Evolutionary conservation across 2,797 vertebrate species (phyloP).

Genomic region (Merluccius polli): DNA sequence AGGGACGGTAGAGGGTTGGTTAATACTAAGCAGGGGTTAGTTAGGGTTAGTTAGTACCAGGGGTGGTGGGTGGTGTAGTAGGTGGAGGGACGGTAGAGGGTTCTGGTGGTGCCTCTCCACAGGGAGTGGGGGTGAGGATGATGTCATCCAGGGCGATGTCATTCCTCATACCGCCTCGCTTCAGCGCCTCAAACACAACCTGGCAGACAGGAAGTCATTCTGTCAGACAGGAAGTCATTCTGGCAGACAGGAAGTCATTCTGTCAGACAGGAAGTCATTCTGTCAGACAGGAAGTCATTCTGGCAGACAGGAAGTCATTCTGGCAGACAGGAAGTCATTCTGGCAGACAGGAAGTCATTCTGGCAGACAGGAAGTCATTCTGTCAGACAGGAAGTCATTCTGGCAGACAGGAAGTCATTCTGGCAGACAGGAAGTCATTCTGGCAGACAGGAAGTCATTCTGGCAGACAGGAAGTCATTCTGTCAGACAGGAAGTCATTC

Average conservation of each 20-base stretch:
- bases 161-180: constrained; percentile 53
- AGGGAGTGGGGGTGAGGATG: constrained; percentile 69
- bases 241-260: constrained; percentile 43
- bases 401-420: neutral
- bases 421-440: neutral
- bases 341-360: neutral
- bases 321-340: too few relatives aligned
- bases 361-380: too few relatives aligned
- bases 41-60: constrained; percentile 64
- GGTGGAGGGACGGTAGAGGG: constrained; percentile 76
- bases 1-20: constrained; percentile 63
- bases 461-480: neutral
- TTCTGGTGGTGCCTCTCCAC: constrained; percentile 71
- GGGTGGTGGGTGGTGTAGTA: constrained; percentile 57
- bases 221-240: neutral
- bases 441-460: too few relatives aligned
- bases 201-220: constrained; percentile 41
- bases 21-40: neutral
- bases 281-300: too few relatives aligned
- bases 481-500: neutral
- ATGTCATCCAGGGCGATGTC: constrained; percentile 90
- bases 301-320: neutral
- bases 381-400: neutral
- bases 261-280: neutral
- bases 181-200: constrained; percentile 84